Percentiles rank a stretch among this genome's conserved stretches.
Evolutionary conservation across 2,888 invertebrate genomes (phyloP).

Genomic region (Pardosa pseudoannulata): DNA sequence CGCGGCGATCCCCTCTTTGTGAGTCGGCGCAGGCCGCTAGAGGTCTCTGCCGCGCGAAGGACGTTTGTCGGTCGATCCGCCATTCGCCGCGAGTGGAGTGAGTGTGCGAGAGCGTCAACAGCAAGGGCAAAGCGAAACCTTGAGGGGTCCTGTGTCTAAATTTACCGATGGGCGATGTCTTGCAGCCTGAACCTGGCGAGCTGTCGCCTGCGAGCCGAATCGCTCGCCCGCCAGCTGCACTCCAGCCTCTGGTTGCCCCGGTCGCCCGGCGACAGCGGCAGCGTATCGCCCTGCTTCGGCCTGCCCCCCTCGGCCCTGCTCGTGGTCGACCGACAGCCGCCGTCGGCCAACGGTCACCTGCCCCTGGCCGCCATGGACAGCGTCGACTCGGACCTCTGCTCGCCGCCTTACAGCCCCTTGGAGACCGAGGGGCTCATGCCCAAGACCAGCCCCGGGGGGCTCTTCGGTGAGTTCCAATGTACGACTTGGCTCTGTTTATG

Average conservation of each 20-base stretch:
- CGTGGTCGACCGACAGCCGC: conserved; percentile 45
- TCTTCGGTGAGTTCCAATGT: conserved; percentile 58
- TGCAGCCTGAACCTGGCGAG: conserved; percentile 78
- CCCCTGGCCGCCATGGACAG: conserved; percentile 41
- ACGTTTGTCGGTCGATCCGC: conserved; percentile 66
- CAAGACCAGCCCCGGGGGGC: conserved; percentile 5
- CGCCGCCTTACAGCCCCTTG: conserved; percentile 54
- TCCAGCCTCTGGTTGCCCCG: conserved; percentile 84
- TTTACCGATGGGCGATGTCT: conserved; percentile 44
- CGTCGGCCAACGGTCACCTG: conserved; percentile 26
- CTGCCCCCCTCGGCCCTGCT: conserved; percentile 6
- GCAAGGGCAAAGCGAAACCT: conserved; percentile 40
- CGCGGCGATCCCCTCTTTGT: too few species aligned
- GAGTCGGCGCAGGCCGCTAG: conserved; percentile 31
- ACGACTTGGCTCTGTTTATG: too few species aligned
- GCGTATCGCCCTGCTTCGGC: conserved; percentile 66
- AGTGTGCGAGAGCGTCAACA: background rate
- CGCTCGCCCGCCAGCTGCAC: conserved; percentile 87
- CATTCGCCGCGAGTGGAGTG: background rate
- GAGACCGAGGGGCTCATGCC: conserved; percentile 35
- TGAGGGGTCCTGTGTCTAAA: conserved; percentile 21
- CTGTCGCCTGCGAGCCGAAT: conserved; percentile 88
- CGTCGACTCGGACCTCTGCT: conserved; percentile 52
- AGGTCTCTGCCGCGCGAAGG: conserved; percentile 42
- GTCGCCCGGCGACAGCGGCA: conserved; percentile 46